Percentiles rank a stretch among this genome's conserved stretches.
Evolutionary conservation across 2,113 vertebrate species (phyloP).

Genomic region (Pandion haliaetus): DNA sequence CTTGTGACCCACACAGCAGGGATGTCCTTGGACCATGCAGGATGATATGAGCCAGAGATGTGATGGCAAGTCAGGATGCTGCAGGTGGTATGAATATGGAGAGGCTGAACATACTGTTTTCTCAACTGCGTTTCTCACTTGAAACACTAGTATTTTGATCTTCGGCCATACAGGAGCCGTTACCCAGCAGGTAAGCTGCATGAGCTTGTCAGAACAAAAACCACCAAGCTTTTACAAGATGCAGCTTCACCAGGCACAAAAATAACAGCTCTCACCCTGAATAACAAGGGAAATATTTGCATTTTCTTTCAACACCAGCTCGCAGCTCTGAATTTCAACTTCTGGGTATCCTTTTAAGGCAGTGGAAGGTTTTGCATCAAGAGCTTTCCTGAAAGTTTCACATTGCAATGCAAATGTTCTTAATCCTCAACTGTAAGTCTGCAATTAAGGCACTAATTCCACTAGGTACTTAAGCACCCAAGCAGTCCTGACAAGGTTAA

Average conservation of each 20-base stretch:
- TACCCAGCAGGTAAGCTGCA: background rate
- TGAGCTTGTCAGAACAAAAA: background rate
- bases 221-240: background rate
- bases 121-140: background rate
- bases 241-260: background rate
- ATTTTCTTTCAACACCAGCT: constrained; percentile 1
- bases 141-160: background rate
- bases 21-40: background rate
- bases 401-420: background rate
- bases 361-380: background rate
- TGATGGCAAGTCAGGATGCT: rapidly evolving
- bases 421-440: background rate
- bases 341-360: background rate
- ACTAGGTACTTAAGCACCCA: background rate
- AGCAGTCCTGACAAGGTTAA: background rate
- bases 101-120: background rate
- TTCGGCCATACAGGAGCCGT: rapidly evolving
- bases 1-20: no score
- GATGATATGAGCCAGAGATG: background rate
- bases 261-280: background rate
- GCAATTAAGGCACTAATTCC: background rate
- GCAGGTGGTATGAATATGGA: rapidly evolving
- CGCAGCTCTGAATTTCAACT: background rate
- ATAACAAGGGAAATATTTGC: background rate
- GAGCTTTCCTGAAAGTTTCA: background rate